phyloP scores from a whole-genome alignment of 2,797 vertebrate species.

The Ataeniobius toweri region DNA sequence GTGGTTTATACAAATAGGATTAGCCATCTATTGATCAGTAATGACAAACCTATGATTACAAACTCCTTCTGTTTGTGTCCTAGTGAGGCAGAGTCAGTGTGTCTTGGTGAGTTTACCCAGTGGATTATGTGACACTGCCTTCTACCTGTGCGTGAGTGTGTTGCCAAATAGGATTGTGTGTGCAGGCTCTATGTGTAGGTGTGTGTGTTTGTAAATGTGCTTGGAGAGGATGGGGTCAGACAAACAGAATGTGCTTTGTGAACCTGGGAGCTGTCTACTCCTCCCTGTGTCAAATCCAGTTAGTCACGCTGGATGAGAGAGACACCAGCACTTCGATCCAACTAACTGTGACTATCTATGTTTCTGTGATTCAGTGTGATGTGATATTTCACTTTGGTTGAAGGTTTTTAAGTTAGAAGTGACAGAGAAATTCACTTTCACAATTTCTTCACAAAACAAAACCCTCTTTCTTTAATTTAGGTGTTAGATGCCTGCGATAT shows the following conservation, averaged over 20 bases:
- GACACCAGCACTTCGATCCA: conserved; percentile 47
- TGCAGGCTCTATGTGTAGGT: neutral
- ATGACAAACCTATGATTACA: conserved; percentile 16
- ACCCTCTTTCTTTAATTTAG: neutral
- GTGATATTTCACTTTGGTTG: conserved; percentile 13
- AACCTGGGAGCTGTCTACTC: conserved; percentile 54
- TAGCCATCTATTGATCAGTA: conserved; percentile 4
- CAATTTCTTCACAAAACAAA: neutral
- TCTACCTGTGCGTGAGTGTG: conserved; percentile 16
- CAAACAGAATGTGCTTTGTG: conserved; percentile 62
- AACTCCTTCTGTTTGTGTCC: conserved; percentile 10
- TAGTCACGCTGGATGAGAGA: conserved; percentile 64
- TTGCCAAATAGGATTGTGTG: neutral
- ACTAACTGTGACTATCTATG: conserved; percentile 39
- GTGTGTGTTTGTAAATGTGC: conserved; percentile 2
- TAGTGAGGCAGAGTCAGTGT: conserved; percentile 13
- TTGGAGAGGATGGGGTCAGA: conserved; percentile 32
- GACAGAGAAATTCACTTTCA: neutral
- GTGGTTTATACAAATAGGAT: neutral
- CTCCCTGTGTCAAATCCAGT: conserved; percentile 67
- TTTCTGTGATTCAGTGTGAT: conserved; percentile 23
- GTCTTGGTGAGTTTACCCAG: conserved; percentile 15
- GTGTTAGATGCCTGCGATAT: too few relatives aligned
- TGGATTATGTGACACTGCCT: conserved; percentile 27
- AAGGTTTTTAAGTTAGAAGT: neutral